Evolutionary conservation across 2,113 vertebrate genomes (phyloP).

Genomic region (Nyctereutes procyonoides): DNA sequence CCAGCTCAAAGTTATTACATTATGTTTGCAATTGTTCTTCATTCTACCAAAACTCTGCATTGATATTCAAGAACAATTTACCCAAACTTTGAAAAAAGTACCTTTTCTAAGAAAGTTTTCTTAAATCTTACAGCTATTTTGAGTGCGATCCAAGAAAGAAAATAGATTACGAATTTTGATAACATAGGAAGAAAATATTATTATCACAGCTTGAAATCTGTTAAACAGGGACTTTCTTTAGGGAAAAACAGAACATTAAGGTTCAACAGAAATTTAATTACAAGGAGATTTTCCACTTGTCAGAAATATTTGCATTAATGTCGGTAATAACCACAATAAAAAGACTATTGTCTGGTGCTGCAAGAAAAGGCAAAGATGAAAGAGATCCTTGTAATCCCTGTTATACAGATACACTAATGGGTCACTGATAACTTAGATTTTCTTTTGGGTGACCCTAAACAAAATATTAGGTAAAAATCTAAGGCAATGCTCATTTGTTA

Average conservation of each 20-base stretch:
- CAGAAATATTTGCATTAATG: constrained; percentile 88
- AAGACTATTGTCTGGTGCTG: constrained; percentile 80
- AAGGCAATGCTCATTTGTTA: neutral
- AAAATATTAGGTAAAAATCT: constrained; percentile 77
- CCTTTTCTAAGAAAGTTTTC: constrained; percentile 77
- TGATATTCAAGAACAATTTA: constrained; percentile 32
- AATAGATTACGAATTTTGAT: constrained; percentile 86
- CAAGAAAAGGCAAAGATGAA: constrained; percentile 77
- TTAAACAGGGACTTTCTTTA: constrained; percentile 85
- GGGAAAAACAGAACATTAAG: constrained; percentile 82
- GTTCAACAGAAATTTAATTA: constrained; percentile 88
- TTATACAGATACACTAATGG: neutral
- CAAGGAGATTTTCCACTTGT: constrained; percentile 88
- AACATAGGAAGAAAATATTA: constrained; percentile 88
- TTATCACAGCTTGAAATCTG: constrained; percentile 87
- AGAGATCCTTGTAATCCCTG: constrained; percentile 60
- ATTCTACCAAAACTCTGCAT: constrained; percentile 47
- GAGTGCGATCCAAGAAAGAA: constrained; percentile 83
- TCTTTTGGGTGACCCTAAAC: constrained; percentile 74
- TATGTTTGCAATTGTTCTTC: neutral
- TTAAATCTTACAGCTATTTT: constrained; percentile 77
- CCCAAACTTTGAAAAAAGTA: constrained; percentile 48
- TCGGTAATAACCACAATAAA: constrained; percentile 84
- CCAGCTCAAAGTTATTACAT: constrained; percentile 5
- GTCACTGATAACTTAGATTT: constrained; percentile 81